These are phyloP conservation scores for Amphiprion ocellaris DNA, from an alignment of 2,113 vertebrate species.

Conservation along the genomic window DNA sequence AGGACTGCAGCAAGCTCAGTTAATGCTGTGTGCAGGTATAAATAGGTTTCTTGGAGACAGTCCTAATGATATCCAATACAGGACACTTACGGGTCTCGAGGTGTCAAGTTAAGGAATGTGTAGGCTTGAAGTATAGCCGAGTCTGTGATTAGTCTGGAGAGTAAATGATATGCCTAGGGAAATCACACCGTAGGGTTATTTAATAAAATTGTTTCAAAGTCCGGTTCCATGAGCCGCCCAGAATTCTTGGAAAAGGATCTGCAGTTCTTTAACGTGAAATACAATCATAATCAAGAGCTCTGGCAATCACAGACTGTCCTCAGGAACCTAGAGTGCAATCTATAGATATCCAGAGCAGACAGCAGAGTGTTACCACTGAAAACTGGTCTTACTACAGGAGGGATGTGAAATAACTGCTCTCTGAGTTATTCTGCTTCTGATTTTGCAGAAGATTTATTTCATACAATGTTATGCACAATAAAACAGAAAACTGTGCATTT, in stretches of 20 bases:
- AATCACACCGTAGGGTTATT: constrained; percentile 28
- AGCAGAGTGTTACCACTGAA: too few relatives aligned
- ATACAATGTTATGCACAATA: too few relatives aligned
- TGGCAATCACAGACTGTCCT: neutral
- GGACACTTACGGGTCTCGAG: constrained; percentile 46
- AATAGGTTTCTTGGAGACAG: constrained; percentile 53
- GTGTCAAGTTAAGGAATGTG: constrained; percentile 60
- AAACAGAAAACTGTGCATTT: too few relatives aligned
- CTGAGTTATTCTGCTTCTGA: too few relatives aligned
- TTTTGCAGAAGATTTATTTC: too few relatives aligned
- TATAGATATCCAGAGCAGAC: too few relatives aligned
- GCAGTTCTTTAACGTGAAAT: neutral
- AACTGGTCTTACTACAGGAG: too few relatives aligned
- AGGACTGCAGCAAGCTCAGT: constrained; percentile 16
- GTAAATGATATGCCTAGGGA: constrained; percentile 42
- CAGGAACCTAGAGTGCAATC: too few relatives aligned
- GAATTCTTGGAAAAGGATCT: constrained; percentile 20
- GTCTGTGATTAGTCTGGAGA: constrained; percentile 38
- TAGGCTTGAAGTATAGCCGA: constrained; percentile 33
- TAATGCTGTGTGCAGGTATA: constrained; percentile 38
- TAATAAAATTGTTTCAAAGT: constrained; percentile 35
- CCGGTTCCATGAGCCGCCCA: neutral
- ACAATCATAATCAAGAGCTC: neutral
- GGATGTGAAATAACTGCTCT: too few relatives aligned
- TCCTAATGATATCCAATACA: constrained; percentile 52